A percentile compares a stretch with the other conserved stretches of the same genome.
phyloP scores from a whole-genome alignment of 2,888 invertebrate species.

The Aphrophora alni region DNA sequence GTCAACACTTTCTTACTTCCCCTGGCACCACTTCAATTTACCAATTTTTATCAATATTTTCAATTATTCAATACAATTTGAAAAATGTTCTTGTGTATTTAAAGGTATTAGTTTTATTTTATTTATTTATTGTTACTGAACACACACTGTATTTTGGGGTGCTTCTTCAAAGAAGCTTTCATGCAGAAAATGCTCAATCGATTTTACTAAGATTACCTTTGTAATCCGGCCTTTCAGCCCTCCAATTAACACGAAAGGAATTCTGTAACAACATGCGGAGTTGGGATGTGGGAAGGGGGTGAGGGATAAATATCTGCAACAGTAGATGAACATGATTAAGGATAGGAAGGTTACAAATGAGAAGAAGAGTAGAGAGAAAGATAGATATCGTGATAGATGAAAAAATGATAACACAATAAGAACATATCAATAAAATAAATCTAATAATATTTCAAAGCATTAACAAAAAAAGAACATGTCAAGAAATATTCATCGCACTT shows the following conservation, averaged over 20 bases:
- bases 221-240: conserved; percentile 9
- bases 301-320: conserved; percentile 35
- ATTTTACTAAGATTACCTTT: background rate
- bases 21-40: conserved; percentile 4
- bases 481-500: background rate
- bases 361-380: background rate
- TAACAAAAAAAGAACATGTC: conserved; percentile 10
- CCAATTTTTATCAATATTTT: background rate
- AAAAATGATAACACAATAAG: conserved; percentile 30
- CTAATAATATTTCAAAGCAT: conserved; percentile 1
- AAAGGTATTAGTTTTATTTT: background rate
- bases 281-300: conserved; percentile 13
- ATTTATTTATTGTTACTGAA: background rate
- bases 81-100: background rate
- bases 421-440: conserved; percentile 4
- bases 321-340: background rate
- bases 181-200: conserved; percentile 7
- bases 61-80: background rate
- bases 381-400: conserved; percentile 13
- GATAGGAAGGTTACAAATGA: conserved; percentile 14
- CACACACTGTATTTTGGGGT: background rate
- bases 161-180: conserved; percentile 3
- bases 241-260: background rate
- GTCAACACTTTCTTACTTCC: background rate
- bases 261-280: conserved; percentile 36